phyloP scores from a whole-genome alignment of 1,140 invertebrate genomes.

The Brachionus manjavacas region DNA sequence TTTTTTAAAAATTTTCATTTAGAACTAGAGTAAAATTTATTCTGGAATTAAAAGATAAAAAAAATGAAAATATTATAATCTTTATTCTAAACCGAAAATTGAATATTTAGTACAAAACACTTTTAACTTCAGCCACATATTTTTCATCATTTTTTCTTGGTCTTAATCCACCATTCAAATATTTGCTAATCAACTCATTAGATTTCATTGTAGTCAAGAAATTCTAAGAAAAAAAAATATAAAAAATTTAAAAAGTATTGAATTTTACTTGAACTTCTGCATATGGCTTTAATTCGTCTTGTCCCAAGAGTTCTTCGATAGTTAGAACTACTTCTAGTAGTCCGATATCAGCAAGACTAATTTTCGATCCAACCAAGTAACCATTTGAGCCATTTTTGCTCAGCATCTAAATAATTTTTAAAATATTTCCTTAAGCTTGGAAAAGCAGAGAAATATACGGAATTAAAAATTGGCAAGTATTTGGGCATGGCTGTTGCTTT shows the following conservation, averaged over 20 bases:
- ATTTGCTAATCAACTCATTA: neutral
- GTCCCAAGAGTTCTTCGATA: slow-evolving; percentile 27
- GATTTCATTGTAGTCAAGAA: slow-evolving; percentile 15
- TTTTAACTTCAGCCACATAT: slow-evolving; percentile 17
- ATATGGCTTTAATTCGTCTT: slow-evolving; percentile 6
- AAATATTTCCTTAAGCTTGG: neutral
- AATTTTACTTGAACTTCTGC: slow-evolving; percentile 23
- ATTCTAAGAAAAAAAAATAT: neutral
- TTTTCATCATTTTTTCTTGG: slow-evolving; percentile 23
- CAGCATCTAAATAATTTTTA: neutral
- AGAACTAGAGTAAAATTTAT: no score
- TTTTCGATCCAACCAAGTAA: neutral
- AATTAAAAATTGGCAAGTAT: slow-evolving; percentile 25
- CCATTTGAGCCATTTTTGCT: slow-evolving; percentile 35
- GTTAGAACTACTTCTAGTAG: slow-evolving; percentile 25
- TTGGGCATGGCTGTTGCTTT: neutral
- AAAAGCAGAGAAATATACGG: neutral
- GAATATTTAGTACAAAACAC: neutral
- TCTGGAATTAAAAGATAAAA: no score
- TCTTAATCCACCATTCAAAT: slow-evolving; percentile 5
- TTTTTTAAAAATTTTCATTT: no score
- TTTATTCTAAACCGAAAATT: neutral
- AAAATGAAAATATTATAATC: neutral
- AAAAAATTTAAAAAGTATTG: neutral
- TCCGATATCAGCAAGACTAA: slow-evolving; percentile 31